Conservation (phyloP, 2,113 vertebrate species). For the Prolemur simus region DNA sequence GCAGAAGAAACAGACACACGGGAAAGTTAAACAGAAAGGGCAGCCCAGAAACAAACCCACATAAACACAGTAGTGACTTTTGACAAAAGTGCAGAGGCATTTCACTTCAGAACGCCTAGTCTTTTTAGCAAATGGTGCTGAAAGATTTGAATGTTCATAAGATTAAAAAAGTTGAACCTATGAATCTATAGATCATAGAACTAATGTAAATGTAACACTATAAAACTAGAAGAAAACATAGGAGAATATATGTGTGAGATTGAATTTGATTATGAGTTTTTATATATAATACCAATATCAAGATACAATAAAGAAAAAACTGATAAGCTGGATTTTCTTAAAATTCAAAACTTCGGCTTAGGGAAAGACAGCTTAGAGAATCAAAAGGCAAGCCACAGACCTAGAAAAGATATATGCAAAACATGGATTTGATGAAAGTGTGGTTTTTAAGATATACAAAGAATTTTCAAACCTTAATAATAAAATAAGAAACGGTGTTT, state of each 20-base stretch:
- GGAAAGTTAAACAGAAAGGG: neutral
- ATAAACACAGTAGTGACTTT: neutral
- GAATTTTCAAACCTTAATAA: neutral
- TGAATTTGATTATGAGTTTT: neutral
- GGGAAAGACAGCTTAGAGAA: neutral
- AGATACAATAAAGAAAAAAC: neutral
- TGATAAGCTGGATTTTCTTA: neutral
- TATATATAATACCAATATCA: neutral
- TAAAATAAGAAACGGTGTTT: neutral
- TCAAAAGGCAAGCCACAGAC: neutral
- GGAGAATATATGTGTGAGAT: neutral
- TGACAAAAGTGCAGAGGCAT: neutral
- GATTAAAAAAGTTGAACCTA: neutral
- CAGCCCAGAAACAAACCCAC: neutral
- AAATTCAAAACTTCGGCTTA: neutral
- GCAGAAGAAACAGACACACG: neutral
- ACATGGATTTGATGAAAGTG: neutral
- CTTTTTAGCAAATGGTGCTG: neutral
- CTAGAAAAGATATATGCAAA: neutral
- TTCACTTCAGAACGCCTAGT: neutral
- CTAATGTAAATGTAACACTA: neutral
- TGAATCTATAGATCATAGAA: no score
- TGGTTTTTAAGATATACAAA: neutral
- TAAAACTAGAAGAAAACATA: neutral
- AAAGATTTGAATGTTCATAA: neutral